Conservation (phyloP, 2,888 invertebrate genomes). For the Morpho deidamia region DNA sequence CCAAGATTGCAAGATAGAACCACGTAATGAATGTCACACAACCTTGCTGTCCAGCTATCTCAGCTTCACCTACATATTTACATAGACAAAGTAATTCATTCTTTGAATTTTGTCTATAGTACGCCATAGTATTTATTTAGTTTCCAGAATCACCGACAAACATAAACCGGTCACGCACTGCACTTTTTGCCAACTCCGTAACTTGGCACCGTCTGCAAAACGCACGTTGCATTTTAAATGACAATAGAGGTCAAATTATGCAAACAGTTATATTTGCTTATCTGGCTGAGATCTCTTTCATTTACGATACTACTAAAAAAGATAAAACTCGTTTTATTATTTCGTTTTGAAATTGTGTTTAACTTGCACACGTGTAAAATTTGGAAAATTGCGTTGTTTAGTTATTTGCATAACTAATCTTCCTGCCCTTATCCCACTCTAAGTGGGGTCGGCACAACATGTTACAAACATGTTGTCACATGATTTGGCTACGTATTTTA, state of each 20-base stretch:
- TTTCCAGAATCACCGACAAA: constrained; percentile 13
- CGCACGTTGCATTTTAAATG: constrained; percentile 10
- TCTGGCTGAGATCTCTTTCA: constrained; percentile 2
- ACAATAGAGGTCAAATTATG: constrained; percentile 12
- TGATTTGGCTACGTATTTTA: too few relatives aligned
- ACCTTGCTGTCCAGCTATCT: too few relatives aligned
- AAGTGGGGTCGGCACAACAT: too few relatives aligned
- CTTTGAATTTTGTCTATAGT: neutral
- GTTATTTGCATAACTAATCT: too few relatives aligned
- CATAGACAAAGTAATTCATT: too few relatives aligned
- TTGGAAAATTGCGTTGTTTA: too few relatives aligned
- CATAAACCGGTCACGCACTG: constrained; percentile 17
- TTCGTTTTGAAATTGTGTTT: neutral
- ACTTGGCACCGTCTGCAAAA: constrained; percentile 13
- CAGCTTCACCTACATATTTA: too few relatives aligned
- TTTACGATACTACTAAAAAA: neutral
- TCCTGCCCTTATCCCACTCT: too few relatives aligned
- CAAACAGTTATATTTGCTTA: constrained; percentile 11
- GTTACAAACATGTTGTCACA: too few relatives aligned
- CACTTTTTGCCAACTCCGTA: constrained; percentile 14
- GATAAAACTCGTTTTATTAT: too few relatives aligned
- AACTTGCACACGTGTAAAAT: neutral
- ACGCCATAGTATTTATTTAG: neutral
- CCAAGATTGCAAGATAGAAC: too few relatives aligned
- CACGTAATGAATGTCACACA: too few relatives aligned